Evolutionary conservation across 2,797 vertebrate genomes (phyloP).

Genomic region (Hapalemur alaotrensis): DNA sequence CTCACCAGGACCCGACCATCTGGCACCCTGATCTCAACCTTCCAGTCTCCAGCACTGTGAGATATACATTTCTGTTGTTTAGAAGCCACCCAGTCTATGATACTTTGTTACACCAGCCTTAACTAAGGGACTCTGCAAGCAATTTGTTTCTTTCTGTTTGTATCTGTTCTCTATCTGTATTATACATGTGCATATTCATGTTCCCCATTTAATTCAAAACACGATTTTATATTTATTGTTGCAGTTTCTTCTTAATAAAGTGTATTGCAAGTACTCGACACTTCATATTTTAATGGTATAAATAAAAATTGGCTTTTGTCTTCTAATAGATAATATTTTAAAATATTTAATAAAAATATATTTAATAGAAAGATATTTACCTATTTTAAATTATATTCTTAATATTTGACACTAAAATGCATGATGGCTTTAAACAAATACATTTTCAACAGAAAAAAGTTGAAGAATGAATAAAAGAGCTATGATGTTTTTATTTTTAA

Average conservation of each 20-base stretch:
- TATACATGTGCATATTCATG: not conserved
- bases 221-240: not conserved
- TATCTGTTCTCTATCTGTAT: not conserved
- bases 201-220: not conserved
- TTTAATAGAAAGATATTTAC: not conserved
- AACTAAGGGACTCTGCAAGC: not conserved
- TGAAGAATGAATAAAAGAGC: not conserved
- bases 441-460: not conserved
- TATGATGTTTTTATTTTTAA: not conserved
- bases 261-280: not conserved
- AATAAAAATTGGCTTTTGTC: not conserved
- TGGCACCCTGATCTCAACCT: not conserved
- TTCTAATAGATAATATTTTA: not conserved
- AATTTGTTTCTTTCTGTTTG: not conserved
- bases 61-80: not conserved
- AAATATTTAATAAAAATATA: not conserved
- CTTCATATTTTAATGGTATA: not conserved
- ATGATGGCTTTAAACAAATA: not conserved
- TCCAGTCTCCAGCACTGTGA: not conserved
- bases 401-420: not conserved
- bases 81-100: not conserved
- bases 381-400: not conserved
- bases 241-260: not conserved
- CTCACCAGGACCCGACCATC: not conserved
- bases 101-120: not conserved